Conservation (phyloP, 2,888 invertebrate species). For the Neoaliturus tenellus region DNA sequence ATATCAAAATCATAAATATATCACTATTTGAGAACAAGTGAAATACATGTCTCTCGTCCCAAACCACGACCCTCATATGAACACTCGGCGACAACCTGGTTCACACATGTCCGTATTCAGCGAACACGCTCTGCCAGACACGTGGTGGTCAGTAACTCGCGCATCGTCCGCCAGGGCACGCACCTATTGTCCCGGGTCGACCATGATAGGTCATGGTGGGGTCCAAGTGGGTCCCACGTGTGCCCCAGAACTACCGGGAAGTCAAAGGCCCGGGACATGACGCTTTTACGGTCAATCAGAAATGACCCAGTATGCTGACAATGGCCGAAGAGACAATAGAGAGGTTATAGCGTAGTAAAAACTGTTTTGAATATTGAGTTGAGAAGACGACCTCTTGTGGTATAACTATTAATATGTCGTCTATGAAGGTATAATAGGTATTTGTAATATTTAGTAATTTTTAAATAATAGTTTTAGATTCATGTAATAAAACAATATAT, state of each 20-base stretch:
- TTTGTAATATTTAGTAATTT: no score
- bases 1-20: no score
- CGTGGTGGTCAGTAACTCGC: neutral
- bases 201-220: neutral
- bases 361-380: no score
- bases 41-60: no score
- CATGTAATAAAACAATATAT: no score
- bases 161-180: neutral
- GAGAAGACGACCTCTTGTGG: no score
- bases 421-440: no score
- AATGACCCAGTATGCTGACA: neutral
- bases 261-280: neutral
- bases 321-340: neutral
- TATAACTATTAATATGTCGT: no score
- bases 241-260: neutral
- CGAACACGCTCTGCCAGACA: neutral
- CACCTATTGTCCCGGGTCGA: conserved; percentile 25
- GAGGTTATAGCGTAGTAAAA: neutral
- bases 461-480: no score
- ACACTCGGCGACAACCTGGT: neutral
- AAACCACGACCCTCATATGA: neutral
- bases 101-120: neutral
- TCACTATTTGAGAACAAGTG: no score
- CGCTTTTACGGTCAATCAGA: neutral
- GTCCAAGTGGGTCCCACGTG: conserved; percentile 3